Percentiles rank a stretch among this genome's conserved stretches.
Conservation (phyloP, 2,888 invertebrate species). For the Polymixis flavicincta region DNA sequence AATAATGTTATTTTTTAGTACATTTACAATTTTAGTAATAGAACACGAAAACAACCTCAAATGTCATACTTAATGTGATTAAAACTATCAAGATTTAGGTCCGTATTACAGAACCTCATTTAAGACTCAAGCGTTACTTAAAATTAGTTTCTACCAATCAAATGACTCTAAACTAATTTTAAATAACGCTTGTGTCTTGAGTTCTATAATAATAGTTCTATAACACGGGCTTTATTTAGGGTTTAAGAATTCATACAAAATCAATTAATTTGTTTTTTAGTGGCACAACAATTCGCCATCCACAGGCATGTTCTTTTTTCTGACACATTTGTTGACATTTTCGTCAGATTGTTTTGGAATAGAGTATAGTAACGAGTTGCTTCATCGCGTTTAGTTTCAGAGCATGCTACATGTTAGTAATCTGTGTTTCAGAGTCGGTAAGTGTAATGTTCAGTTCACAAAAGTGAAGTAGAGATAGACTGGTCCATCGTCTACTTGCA, state of each 20-base stretch:
- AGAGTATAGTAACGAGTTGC: neutral
- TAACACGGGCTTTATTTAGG: too few relatives aligned
- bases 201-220: too few relatives aligned
- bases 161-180: too few relatives aligned
- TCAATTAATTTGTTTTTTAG: neutral
- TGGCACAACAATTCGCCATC: neutral
- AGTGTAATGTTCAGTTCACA: conserved; percentile 15
- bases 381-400: conserved; percentile 1
- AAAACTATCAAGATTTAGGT: neutral
- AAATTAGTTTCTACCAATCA: too few relatives aligned
- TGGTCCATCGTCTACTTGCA: conserved; percentile 47
- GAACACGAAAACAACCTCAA: neutral
- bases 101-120: too few relatives aligned
- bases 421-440: conserved; percentile 36
- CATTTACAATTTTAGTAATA: too few relatives aligned
- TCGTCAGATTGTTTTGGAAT: conserved; percentile 12
- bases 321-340: conserved; percentile 8
- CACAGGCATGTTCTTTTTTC: neutral
- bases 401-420: too few relatives aligned
- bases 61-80: neutral
- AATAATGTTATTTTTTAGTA: neutral
- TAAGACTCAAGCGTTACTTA: too few relatives aligned
- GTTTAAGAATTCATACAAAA: neutral
- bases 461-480: conserved; percentile 50
- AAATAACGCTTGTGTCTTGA: too few relatives aligned